These are phyloP conservation scores for Eumacrocentrus americanus DNA, from an alignment of 2,888 invertebrate species.

Conservation along the genomic window DNA sequence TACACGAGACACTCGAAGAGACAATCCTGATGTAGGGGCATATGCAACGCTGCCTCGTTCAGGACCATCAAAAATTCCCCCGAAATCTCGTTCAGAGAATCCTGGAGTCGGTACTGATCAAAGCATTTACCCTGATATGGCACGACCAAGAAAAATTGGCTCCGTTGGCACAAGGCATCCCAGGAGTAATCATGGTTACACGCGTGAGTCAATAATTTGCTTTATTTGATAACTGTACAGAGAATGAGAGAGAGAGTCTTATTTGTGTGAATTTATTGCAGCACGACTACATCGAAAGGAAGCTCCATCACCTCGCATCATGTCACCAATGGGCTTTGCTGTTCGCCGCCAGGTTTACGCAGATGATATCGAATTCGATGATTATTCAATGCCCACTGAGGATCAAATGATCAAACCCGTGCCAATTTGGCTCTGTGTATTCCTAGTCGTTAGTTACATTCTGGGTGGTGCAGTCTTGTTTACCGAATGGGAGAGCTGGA, in stretches of 20 bases:
- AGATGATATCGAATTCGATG: conserved; percentile 69
- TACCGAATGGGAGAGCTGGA: conserved; percentile 85
- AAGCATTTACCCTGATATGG: conserved; percentile 42
- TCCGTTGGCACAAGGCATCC: conserved; percentile 5
- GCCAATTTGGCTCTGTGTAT: conserved; percentile 88
- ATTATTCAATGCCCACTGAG: conserved; percentile 64
- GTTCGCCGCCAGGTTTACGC: conserved; percentile 67
- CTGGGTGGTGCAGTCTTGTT: conserved; percentile 88
- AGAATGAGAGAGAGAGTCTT: neutral
- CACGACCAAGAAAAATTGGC: conserved; percentile 38
- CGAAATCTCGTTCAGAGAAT: conserved; percentile 52
- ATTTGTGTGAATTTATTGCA: conserved; percentile 25
- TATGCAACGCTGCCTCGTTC: conserved; percentile 17
- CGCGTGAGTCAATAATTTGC: conserved; percentile 11
- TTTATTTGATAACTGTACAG: neutral
- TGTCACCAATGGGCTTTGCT: conserved; percentile 74
- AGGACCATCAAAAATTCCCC: conserved; percentile 30
- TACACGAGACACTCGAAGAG: neutral
- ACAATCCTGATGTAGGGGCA: neutral
- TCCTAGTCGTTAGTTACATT: conserved; percentile 87
- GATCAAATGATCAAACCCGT: conserved; percentile 71
- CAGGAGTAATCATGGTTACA: conserved; percentile 17
- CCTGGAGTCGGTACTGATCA: conserved; percentile 25
- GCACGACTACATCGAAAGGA: conserved; percentile 50
- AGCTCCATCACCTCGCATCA: conserved; percentile 67